phyloP scores from a whole-genome alignment of 2,113 vertebrate genomes.

The Megaleporinus macrocephalus region DNA sequence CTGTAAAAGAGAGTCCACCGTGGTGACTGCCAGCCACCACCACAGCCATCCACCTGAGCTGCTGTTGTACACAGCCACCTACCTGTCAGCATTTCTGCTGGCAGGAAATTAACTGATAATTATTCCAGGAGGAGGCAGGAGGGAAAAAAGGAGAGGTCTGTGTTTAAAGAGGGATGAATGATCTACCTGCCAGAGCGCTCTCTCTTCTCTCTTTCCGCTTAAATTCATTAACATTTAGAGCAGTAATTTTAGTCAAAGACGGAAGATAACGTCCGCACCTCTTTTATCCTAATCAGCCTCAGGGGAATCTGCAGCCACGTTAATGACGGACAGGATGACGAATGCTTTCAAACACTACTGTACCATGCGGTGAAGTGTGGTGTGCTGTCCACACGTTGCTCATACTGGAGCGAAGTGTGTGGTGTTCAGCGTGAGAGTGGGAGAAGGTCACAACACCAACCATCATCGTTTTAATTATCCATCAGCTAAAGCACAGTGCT shows the following conservation, averaged over 20 bases:
- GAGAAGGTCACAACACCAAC: slow-evolving; percentile 18
- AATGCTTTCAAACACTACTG: slow-evolving; percentile 6
- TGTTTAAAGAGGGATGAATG: slow-evolving; percentile 51
- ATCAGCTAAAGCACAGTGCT: background rate
- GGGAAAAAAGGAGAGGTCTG: slow-evolving; percentile 31
- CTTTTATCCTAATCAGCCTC: background rate
- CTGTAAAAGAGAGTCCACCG: slow-evolving; percentile 21
- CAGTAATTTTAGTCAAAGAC: slow-evolving; percentile 34
- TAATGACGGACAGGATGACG: too few relatives aligned
- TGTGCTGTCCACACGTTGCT: background rate
- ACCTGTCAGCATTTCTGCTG: slow-evolving; percentile 53
- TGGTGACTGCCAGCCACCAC: slow-evolving; percentile 25
- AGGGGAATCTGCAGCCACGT: background rate
- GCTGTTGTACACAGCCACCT: slow-evolving; percentile 45
- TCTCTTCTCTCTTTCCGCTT: slow-evolving; percentile 15
- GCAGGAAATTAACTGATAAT: slow-evolving; percentile 55
- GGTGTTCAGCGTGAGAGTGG: slow-evolving; percentile 28
- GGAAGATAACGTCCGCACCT: background rate
- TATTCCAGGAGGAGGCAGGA: slow-evolving; percentile 40
- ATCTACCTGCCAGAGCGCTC: slow-evolving; percentile 29
- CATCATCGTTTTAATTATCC: slow-evolving; percentile 13
- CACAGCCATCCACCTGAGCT: slow-evolving; percentile 35
- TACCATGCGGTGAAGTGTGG: background rate
- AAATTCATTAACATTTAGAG: slow-evolving; percentile 52
- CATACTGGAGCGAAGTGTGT: background rate